phyloP scores from a whole-genome alignment of 2,113 vertebrate species.

The Hemiprocne comata region DNA sequence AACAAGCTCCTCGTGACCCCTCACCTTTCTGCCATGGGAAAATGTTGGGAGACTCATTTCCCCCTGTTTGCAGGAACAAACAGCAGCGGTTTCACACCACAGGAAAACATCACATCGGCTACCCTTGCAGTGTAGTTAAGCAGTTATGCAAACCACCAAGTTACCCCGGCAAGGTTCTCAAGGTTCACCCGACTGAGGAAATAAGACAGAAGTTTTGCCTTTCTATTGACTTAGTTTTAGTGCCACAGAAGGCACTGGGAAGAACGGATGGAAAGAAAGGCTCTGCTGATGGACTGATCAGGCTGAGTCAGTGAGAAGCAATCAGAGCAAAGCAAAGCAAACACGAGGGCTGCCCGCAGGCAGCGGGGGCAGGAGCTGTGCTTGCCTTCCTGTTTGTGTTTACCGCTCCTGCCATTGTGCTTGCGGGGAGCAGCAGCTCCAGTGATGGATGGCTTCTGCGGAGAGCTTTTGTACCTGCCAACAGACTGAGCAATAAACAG shows the following conservation, averaged over 20 bases:
- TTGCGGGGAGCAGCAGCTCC: not conserved
- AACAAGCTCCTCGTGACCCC: constrained; percentile 18
- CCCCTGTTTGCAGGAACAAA: not conserved
- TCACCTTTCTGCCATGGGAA: constrained; percentile 50
- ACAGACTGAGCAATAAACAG: not conserved
- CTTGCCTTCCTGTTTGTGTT: constrained; percentile 27
- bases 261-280: not conserved
- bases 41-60: not conserved
- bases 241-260: not conserved
- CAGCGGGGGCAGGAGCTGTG: not conserved
- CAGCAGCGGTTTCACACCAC: not conserved
- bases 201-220: not conserved
- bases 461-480: not conserved
- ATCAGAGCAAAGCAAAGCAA: constrained; percentile 25
- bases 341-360: not conserved
- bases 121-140: not conserved
- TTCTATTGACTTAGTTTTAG: constrained; percentile 21
- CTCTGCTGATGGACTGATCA: not conserved
- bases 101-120: not conserved
- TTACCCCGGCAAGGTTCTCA: not conserved
- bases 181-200: not conserved
- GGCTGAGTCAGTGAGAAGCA: not conserved
- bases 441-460: constrained; percentile 23
- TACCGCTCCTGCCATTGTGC: not conserved
- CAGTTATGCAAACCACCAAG: not conserved